Base-by-base conservation (phyloP, 2,888 invertebrate species). In the Catocala nupta region DNA sequence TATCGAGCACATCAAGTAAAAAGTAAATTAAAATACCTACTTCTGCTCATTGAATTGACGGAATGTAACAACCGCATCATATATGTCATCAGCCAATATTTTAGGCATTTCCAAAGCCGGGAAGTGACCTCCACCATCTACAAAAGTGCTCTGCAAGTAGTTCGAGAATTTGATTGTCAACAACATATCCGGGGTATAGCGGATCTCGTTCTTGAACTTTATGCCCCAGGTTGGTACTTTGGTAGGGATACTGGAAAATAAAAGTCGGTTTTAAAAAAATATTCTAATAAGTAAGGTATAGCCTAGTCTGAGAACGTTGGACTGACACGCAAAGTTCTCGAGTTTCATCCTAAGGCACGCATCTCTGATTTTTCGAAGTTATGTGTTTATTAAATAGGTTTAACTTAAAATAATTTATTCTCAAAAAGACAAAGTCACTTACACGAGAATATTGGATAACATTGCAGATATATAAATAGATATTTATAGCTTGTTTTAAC, bases 101-200 rank as follows among this genome's bases (percentile, higher is more conserved):
- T 95, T 87, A 0, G 98, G 98, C 65, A 96, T 94, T 85, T 99
- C 98, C 60, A 98, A 92, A 0, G 98, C 97, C 0, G 97, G 96
- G 86, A 98, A 99, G 85, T 98, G 98, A 0, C 99, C 99, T 0
- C 98, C 98, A 4, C 95, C 92, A 0, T 95, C 91, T 42, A 96
- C 93, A 49, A 96, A 92, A 0, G 95, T 96, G 76, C 95, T 95
- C 53, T 96, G 96, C 5, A 97, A 90, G 53, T 98, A 87, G 85
- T 97, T 97, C 11, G 81, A 85, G 83, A 93, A 97, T 74, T 95
- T 96, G 0, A 95, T 85, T 49, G 90, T 88, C 5, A 97, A 79
- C 5, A 96, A 83, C 13, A 87, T 91, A 73, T 96, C 96, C 0
- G 97, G 95, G 10, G 90, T 84, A 67, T 95, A 95, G 0, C 89